These are phyloP conservation scores for Anthrax anthrax DNA, from an alignment of 2,888 invertebrate genomes.

Conservation along the genomic window DNA sequence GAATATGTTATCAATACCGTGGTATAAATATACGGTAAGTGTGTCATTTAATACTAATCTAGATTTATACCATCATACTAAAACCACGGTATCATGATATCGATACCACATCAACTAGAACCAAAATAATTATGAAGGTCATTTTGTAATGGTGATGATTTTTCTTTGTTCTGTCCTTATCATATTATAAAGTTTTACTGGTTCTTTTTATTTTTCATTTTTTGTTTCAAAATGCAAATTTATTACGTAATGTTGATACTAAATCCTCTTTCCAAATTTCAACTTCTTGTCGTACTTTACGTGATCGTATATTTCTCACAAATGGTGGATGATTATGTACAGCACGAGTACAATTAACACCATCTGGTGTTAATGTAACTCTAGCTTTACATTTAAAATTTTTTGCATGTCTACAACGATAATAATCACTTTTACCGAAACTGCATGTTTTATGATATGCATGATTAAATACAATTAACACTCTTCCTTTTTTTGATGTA, in stretches of 20 bases:
- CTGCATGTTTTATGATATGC: constrained; percentile 10
- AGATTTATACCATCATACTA: no score
- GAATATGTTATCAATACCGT: no score
- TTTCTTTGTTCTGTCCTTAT: no score
- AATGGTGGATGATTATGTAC: constrained; percentile 10
- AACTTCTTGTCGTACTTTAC: background rate
- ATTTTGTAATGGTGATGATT: no score
- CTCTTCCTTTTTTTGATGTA: background rate
- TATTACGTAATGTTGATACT: background rate
- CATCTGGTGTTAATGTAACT: constrained; percentile 2
- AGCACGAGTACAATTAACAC: constrained; percentile 5
- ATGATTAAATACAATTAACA: constrained; percentile 9
- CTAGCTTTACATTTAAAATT: constrained; percentile 11
- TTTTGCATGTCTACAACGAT: constrained; percentile 12
- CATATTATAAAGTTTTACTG: no score
- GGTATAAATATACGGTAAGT: no score
- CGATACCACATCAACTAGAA: no score
- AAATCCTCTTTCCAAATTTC: background rate
- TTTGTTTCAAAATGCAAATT: background rate
- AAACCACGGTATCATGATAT: no score
- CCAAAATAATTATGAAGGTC: no score
- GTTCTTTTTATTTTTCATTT: no score
- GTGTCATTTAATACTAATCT: no score
- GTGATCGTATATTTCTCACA: background rate
- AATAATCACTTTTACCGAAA: constrained; percentile 9